Base-by-base conservation (phyloP, 2,888 invertebrate species). In the Phaedon cochleariae region DNA sequence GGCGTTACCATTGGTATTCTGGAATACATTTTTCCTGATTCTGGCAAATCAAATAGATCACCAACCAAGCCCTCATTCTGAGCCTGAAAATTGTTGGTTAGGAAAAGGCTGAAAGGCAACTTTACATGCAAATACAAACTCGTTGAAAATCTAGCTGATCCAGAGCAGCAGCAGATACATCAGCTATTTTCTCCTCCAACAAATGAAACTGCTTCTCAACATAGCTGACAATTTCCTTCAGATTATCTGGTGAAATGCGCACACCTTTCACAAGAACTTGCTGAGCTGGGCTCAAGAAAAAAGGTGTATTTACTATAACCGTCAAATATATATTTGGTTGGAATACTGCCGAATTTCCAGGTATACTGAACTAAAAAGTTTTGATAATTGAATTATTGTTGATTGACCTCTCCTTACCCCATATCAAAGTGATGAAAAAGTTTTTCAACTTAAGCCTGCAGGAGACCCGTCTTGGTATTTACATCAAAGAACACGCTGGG, bases 281-380 rank as follows among this genome's bases (percentile, higher is more conserved):
- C 80, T 92, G 91, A 20, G 89, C 89, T 26, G 89, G 88, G 74
- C 88, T 90, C 68, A 88, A 87, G 74, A 90, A 87, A 82, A 92
- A 90, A 59, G 93, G 92, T 12, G 90, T 90, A 81, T 92, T 91
- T 5, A 90, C 92, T 79, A 93, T 89, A 74, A 93, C 89, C 69
- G 92, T 91, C 53, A 92, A 85, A 82, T 89, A 91, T 64, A 93
- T 86, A 73, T 89, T 87, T 53, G 93, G 93, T 68, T 86, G 84
- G 80, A 91, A 88, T 59, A 86, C 76, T 54, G 86, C 79, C 59
- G 82, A 77, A 76, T 89, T 89, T 48, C 92, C 92, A 73, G 92
- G 92, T 71, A 92, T 85, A 58, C 84, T 83, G 81, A 92, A 91
- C 90, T 92, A 81, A 66, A 86, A 85, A 58, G 69, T 26, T 68